Conservation (phyloP, 2,797 vertebrate species). For the Rhyacichthys aspro region DNA sequence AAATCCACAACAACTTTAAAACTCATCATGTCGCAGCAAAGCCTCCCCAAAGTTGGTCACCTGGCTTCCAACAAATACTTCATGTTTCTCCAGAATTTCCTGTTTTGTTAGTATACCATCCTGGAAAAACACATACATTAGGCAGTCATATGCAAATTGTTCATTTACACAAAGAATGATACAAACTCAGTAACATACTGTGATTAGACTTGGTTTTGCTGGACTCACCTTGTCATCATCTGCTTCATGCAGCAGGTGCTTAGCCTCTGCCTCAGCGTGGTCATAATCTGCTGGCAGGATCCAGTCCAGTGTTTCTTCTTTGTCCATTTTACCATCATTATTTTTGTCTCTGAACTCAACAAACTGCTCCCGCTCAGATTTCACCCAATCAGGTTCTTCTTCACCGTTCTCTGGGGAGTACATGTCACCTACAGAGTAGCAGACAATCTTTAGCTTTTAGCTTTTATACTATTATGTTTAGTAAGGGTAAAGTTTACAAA, state of each 20-base stretch:
- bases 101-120: slow-evolving; percentile 87
- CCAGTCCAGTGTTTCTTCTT: slow-evolving; percentile 93
- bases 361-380: slow-evolving; percentile 89
- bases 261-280: slow-evolving; percentile 89
- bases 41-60: slow-evolving; percentile 93
- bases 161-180: too few relatives aligned
- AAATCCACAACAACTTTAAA: slow-evolving; percentile 63
- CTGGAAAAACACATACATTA: slow-evolving; percentile 61
- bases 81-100: slow-evolving; percentile 90
- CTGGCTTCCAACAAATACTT: slow-evolving; percentile 94
- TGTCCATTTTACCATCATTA: slow-evolving; percentile 92
- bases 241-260: slow-evolving; percentile 89
- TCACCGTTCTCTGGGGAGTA: slow-evolving; percentile 82
- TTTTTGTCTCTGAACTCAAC: slow-evolving; percentile 92
- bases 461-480: too few relatives aligned
- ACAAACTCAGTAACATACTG: too few relatives aligned
- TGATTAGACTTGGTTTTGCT: too few relatives aligned
- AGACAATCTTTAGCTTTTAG: too few relatives aligned
- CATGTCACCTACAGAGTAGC: slow-evolving; percentile 92
- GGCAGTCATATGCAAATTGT: too few relatives aligned
- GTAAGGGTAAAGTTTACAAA: too few relatives aligned
- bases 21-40: slow-evolving; percentile 90
- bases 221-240: slow-evolving; percentile 86
- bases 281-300: slow-evolving; percentile 91
- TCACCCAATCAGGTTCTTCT: slow-evolving; percentile 91